Base-by-base conservation (phyloP, 2,888 invertebrate genomes). In the Cheilosia grossa region DNA sequence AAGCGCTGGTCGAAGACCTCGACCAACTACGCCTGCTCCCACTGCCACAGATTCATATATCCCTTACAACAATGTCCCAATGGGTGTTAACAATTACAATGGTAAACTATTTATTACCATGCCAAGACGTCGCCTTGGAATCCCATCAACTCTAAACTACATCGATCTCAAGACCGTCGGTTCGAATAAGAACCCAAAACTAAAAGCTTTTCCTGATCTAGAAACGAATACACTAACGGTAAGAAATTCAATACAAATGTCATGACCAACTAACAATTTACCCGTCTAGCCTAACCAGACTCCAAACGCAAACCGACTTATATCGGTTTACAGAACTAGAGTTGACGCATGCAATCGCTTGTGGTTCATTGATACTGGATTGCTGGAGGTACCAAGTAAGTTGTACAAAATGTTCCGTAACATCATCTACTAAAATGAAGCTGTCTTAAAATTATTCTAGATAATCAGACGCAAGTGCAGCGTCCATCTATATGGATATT, bases 331-430 rank as follows among this genome's bases (percentile, higher is more conserved):
- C 89, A 93, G 97, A 53, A 94, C 95, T 0, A 93, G 93, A 13
- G 93, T 95, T 0, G 97, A 97, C 89, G 88, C 81, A 0, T 97
- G 96, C 87, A 94, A 95, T 53, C 92, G 96, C 5, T 92, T 97
- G 1, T 97, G 97, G 97, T 95, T 96, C 89, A 94, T 96, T 1
- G 97, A 97, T 88, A 95, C 96, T 0, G 97, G 97, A 2, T 90
- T 95, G 44, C 90, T 95, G 69, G 95, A 96, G 89, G 93, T 85
- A n/a, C 85, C 85, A 44, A 40, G 85, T 85, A 67, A 49, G 56
- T 42, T 13, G 1, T 6, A 0, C 27, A 49, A 27, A 9, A 2
- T 10, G 17, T 2, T 6, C 0, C 21, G 10, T 21, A 47, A 0
- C 19, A 2, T 13, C 9, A 27, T 49, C 10, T 10, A 37, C 13